Conservation (phyloP, 2,888 invertebrate species). For the Ormyrus nitidulus region DNA sequence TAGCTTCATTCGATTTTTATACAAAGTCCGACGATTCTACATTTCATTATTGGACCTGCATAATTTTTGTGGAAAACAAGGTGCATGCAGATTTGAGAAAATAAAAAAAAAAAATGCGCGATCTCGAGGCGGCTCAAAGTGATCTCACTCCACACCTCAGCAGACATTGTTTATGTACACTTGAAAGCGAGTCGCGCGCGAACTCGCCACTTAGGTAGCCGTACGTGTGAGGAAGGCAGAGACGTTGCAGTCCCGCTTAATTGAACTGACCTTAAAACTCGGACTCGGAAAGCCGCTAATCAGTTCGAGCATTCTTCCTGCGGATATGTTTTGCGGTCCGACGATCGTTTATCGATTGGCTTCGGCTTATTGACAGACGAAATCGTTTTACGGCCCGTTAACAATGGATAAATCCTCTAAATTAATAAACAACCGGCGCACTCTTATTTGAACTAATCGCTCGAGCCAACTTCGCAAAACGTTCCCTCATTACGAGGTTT, state of each 20-base stretch:
- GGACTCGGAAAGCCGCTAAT: conserved; percentile 37
- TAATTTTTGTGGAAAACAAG: no score
- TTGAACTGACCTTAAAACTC: conserved; percentile 41
- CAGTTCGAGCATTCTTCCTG: conserved; percentile 9
- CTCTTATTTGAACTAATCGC: no score
- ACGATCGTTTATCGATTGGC: not conserved
- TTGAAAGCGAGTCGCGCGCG: conserved; percentile 11
- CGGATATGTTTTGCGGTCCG: no score
- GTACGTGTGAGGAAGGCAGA: not conserved
- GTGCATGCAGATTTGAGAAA: no score
- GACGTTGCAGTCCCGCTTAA: conserved; percentile 21
- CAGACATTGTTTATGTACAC: conserved; percentile 7
- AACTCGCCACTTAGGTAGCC: not conserved
- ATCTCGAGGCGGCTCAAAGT: no score
- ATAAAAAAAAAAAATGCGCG: no score
- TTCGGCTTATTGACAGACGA: not conserved
- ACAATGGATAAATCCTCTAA: not conserved
- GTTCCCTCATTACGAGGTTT: no score
- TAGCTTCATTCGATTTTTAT: no score
- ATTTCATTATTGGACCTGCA: no score
- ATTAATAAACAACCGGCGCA: no score
- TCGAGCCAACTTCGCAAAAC: no score
- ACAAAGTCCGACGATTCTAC: no score
- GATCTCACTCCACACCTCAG: not conserved
- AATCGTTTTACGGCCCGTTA: not conserved